Conservation (phyloP, 1,140 invertebrate genomes). For the Drosophila triauraria region DNA sequence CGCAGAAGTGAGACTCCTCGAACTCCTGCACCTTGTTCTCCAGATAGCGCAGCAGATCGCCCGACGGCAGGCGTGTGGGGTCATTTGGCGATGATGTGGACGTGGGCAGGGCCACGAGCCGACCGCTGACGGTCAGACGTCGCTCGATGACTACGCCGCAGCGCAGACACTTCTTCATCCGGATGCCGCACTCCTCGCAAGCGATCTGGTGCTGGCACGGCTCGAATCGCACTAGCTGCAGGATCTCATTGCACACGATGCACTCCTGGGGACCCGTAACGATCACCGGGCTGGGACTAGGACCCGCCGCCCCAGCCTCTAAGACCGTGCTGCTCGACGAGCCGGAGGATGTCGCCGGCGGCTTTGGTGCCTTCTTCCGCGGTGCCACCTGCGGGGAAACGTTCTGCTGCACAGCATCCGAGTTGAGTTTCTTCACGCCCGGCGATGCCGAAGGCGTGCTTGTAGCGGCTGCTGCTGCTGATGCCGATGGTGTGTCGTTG, state of each 20-base stretch:
- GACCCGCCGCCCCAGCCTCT: constrained; percentile 47
- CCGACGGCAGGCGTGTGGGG: constrained; percentile 86
- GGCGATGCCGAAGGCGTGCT: constrained; percentile 55
- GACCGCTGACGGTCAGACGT: constrained; percentile 83
- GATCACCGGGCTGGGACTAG: constrained; percentile 27
- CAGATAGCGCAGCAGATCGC: constrained; percentile 89
- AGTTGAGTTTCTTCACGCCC: constrained; percentile 73
- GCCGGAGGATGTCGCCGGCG: constrained; percentile 44
- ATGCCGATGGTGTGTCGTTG: constrained; percentile 41
- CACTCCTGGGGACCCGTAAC: constrained; percentile 87
- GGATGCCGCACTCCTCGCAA: constrained; percentile 91
- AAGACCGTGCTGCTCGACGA: constrained; percentile 24
- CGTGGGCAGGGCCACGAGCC: constrained; percentile 45
- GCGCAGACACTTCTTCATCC: constrained; percentile 93
- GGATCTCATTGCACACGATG: constrained; percentile 90
- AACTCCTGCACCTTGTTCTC: constrained; percentile 95
- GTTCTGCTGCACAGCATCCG: constrained; percentile 56
- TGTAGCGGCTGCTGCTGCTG: constrained; percentile 30
- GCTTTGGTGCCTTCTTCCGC: constrained; percentile 82
- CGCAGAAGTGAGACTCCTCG: constrained; percentile 93
- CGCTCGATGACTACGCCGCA: constrained; percentile 88
- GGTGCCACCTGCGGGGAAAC: constrained; percentile 71
- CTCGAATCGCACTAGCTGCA: constrained; percentile 87
- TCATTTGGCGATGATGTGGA: constrained; percentile 76
- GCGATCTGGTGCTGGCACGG: constrained; percentile 91